Conservation (phyloP, 2,888 invertebrate genomes). For the Helobdella robusta region DNA sequence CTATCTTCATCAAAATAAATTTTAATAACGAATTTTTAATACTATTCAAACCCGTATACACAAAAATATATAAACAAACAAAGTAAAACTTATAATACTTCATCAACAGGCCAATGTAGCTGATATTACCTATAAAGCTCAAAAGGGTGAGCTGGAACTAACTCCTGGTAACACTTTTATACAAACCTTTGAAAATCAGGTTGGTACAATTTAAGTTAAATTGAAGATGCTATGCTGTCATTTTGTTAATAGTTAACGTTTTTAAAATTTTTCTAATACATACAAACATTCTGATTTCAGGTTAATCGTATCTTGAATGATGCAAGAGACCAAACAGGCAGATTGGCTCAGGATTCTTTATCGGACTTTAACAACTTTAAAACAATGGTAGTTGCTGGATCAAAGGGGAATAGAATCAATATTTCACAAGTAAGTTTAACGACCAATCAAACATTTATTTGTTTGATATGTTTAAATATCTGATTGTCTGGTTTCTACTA, state of each 20-base stretch:
- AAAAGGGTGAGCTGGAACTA: slow-evolving; percentile 96
- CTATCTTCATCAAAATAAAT: too few relatives aligned
- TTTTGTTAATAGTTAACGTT: too few relatives aligned
- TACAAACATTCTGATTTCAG: slow-evolving; percentile 99
- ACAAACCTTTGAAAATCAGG: slow-evolving; percentile 97
- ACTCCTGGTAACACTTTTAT: slow-evolving; percentile 96
- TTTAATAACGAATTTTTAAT: too few relatives aligned
- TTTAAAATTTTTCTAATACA: too few relatives aligned
- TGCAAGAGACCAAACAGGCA: slow-evolving; percentile 99
- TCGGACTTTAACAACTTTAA: slow-evolving; percentile 99
- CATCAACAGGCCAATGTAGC: slow-evolving; percentile 86
- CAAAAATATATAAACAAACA: too few relatives aligned
- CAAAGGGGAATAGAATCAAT: slow-evolving; percentile 98
- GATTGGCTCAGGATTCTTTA: slow-evolving; percentile 94
- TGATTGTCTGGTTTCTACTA: background rate
- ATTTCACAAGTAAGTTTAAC: slow-evolving; percentile 98
- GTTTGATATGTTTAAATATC: too few relatives aligned
- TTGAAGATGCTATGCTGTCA: too few relatives aligned
- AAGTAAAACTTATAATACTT: too few relatives aligned
- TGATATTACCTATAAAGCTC: slow-evolving; percentile 97
- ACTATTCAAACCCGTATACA: too few relatives aligned
- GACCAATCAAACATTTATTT: slow-evolving; percentile 45
- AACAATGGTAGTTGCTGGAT: slow-evolving; percentile 98
- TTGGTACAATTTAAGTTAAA: too few relatives aligned
- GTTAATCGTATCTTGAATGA: slow-evolving; percentile 93